Conservation (phyloP, 2,797 vertebrate genomes). For the Phoxinus dragarum region DNA sequence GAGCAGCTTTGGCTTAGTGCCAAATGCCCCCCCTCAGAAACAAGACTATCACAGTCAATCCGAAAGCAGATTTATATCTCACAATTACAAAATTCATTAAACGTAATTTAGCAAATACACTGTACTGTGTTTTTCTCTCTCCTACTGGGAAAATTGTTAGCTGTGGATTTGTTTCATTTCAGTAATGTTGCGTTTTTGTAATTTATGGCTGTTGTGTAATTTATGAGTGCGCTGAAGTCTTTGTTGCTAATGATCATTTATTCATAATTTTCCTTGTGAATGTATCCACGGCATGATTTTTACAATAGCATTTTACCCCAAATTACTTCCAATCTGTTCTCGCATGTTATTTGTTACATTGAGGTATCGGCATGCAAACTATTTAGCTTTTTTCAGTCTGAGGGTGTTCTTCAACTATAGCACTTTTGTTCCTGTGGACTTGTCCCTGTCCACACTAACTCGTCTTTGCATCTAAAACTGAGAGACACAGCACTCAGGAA, state of each 20-base stretch:
- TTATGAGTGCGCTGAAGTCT: constrained; percentile 3
- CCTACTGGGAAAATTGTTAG: constrained; percentile 38
- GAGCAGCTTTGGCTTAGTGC: constrained; percentile 47
- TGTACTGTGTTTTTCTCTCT: constrained; percentile 61
- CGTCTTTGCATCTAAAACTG: no score
- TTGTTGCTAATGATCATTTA: constrained; percentile 36
- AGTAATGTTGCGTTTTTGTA: constrained; percentile 67
- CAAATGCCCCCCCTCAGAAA: constrained; percentile 37
- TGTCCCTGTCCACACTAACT: background rate
- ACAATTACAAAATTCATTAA: constrained; percentile 72
- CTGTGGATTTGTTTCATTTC: constrained; percentile 65
- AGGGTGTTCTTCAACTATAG: background rate
- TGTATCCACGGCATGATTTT: background rate
- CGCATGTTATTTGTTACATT: background rate
- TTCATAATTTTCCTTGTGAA: constrained; percentile 19
- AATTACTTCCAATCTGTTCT: constrained; percentile 1
- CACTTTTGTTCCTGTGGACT: background rate
- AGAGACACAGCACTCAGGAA: no score
- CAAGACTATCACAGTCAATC: constrained; percentile 30
- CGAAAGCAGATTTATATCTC: constrained; percentile 66
- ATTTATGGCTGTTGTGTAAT: constrained; percentile 66
- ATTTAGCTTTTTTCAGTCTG: background rate
- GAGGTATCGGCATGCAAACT: background rate
- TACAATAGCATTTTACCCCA: constrained; percentile 3
- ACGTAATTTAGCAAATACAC: constrained; percentile 77